A percentile compares a stretch with the other conserved stretches of the same genome.
Conservation (phyloP, 2,888 invertebrate species). For the Acheta domesticus region DNA sequence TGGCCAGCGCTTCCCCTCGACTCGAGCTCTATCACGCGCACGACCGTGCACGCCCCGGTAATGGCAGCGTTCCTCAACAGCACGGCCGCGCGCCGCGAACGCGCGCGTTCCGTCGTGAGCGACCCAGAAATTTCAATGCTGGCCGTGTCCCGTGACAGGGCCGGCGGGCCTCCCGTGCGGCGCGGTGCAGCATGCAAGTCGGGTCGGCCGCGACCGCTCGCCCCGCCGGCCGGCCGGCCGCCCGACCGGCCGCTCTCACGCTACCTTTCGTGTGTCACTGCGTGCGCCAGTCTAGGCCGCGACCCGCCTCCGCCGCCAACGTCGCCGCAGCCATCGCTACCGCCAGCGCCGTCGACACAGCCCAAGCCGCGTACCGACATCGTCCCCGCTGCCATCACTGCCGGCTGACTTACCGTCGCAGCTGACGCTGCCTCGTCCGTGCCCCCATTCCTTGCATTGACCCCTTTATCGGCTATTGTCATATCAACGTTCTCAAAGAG, state of each 20-base stretch:
- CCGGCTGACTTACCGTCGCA: too few relatives aligned
- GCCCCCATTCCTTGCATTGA: too few relatives aligned
- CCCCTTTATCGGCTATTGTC: too few relatives aligned
- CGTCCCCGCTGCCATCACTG: too few relatives aligned
- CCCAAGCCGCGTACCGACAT: neutral
- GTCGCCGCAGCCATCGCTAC: too few relatives aligned
- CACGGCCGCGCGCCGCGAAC: too few relatives aligned
- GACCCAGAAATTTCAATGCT: neutral
- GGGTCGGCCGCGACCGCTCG: neutral
- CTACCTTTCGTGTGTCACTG: slow-evolving; percentile 7
- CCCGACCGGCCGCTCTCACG: neutral
- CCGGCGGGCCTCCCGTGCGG: neutral
- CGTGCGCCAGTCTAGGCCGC: neutral
- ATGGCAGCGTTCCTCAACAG: too few relatives aligned
- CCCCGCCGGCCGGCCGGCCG: neutral
- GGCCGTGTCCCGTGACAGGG: neutral
- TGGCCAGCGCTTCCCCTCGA: too few relatives aligned
- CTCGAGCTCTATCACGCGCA: too few relatives aligned
- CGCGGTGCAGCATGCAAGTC: slow-evolving; percentile 18
- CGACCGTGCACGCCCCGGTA: too few relatives aligned
- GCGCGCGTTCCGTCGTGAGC: neutral
- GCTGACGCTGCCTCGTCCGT: too few relatives aligned
- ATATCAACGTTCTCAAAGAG: too few relatives aligned
- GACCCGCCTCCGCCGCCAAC: neutral
- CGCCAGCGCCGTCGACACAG: neutral